Evolutionary conservation across 2,888 invertebrate genomes (phyloP).

Genomic region (Caenorhabditis angaria): DNA sequence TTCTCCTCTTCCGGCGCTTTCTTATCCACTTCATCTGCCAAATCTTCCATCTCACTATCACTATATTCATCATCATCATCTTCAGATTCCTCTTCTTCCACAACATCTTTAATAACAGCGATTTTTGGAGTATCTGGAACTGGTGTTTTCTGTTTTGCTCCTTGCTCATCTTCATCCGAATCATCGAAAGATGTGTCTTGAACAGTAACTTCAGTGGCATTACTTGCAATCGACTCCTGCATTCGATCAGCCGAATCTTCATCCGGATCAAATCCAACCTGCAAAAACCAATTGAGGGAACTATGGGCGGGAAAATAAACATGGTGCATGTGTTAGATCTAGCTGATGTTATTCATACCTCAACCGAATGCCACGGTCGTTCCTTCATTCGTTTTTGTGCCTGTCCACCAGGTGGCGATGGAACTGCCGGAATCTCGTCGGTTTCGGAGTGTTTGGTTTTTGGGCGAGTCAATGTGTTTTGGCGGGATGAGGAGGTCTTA

Average conservation of each 20-base stretch:
- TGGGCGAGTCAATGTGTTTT: constrained; percentile 20
- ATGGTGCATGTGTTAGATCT: not conserved
- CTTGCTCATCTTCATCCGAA: not conserved
- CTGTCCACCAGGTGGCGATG: constrained; percentile 18
- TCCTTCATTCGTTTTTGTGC: constrained; percentile 21
- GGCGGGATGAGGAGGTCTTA: constrained; percentile 36
- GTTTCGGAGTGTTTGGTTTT: not conserved
- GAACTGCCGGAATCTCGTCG: constrained; percentile 37
- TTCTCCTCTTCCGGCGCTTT: constrained; percentile 35
- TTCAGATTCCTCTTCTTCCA: constrained; percentile 29
- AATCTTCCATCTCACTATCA: constrained; percentile 69
- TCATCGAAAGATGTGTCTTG: constrained; percentile 55
- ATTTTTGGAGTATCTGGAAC: not conserved
- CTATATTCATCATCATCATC: constrained; percentile 59
- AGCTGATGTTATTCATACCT: constrained; percentile 14
- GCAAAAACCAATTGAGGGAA: constrained; percentile 17
- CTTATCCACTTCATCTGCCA: constrained; percentile 66
- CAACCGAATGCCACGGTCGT: constrained; percentile 48
- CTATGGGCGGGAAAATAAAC: not conserved
- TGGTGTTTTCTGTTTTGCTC: not conserved
- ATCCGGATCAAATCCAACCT: constrained; percentile 68
- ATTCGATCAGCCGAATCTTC: constrained; percentile 54
- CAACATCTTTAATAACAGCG: constrained; percentile 33
- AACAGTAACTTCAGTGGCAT: constrained; percentile 56
- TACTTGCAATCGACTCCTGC: constrained; percentile 48